Evolutionary conservation across 2,888 invertebrate genomes (phyloP), one percentile per base, ranked within the genome.

Genomic region (Blastobasis adustella): DNA sequence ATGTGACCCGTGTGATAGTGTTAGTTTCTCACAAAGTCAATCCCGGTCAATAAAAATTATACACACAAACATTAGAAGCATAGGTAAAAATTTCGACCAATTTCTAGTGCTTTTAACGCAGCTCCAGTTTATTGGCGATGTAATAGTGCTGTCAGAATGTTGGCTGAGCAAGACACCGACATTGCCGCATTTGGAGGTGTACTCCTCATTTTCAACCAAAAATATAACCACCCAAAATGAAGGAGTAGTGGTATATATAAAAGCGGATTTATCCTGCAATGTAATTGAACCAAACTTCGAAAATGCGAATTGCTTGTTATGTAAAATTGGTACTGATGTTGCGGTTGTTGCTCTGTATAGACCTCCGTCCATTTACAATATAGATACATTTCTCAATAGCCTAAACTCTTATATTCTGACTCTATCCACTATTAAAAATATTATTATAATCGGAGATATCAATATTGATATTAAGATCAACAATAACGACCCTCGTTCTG

Each of bases 361-460:
- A n/a, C 54, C 58, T 5, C 56, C 56, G 10, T 50, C 54, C 4
- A 44, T 40, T 42, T 40, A 37, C 0, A 46, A 46, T 39, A 47
- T 41, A 7, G 47, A 56, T 23, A 45, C 47, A 5, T 57, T 57
- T 49, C 39, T 55, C n/a, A 51, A 44, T 10, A 52, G 49, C 10
- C 41, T 58, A 36, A 47, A 54, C 37, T 41, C 10, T n/a, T 49
- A 42, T 36, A 45, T 43, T 38, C 39, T 4, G 6, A 49, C 6
- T 46, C 46, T 49, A 42, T 53, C 49, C 7, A 23, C 48, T 7
- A 48, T 39, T 37, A 37, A 49, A 37, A 52, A 53, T 23, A 52
- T 55, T 9, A 46, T 54, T 44, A n/a, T 57, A 9, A 51, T 52
- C 3, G 54, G 52, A n/a, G 53, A 57, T 40, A 51, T 54, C 4